Evolutionary conservation across 1,140 invertebrate species (phyloP), one percentile per base, ranked within the genome.

Genomic region (Lysiphlebus fabarum): DNA sequence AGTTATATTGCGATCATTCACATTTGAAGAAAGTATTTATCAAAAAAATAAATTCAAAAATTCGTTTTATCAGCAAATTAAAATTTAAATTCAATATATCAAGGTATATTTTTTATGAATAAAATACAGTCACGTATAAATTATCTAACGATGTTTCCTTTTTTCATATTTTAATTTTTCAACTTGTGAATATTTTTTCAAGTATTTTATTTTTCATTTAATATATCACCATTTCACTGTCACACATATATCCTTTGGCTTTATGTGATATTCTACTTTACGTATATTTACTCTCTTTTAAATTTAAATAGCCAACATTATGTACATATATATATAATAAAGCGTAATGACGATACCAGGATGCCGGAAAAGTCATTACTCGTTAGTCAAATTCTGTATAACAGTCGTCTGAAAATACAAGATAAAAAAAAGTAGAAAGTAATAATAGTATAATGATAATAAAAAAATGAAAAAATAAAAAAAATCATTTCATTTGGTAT

Each of bases 211-310:
- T n/a, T 17, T 49, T 51, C 45, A 17, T 57, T 9, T 11, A 36
- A 7, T 11, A 3, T 40, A 7, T 8, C 38, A 40, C 38, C 38
- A 40, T 11, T 34, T 6, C 49, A 43, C 36, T 50, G 48, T 37
- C 56, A 50, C 56, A 50, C 38, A 26, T 57, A 42, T 40, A 58
- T 49, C 56, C 37, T 38, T 53, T 40, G n/a, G n/a, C 48, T 49
- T 40, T 57, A 34, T 43, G 40, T 42, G 11, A 8, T 38, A 5
- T 12, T 48, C 47, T 55, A 37, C 37, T 53, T 45, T 51, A 9
- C 42, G 34, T 49, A 4, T n/a, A 43, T 48, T 14, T 38, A 49
- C 14, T 34, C 49, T 36, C 38, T 12, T 36, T 11, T n/a, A 7
- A 17, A 33, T 37, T 51, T 51, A 37, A 51, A 51, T 26, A 26